Percentiles rank a stretch among this genome's conserved stretches.
These are phyloP conservation scores for Solea solea DNA, from an alignment of 2,113 vertebrate species.

Conservation along the genomic window DNA sequence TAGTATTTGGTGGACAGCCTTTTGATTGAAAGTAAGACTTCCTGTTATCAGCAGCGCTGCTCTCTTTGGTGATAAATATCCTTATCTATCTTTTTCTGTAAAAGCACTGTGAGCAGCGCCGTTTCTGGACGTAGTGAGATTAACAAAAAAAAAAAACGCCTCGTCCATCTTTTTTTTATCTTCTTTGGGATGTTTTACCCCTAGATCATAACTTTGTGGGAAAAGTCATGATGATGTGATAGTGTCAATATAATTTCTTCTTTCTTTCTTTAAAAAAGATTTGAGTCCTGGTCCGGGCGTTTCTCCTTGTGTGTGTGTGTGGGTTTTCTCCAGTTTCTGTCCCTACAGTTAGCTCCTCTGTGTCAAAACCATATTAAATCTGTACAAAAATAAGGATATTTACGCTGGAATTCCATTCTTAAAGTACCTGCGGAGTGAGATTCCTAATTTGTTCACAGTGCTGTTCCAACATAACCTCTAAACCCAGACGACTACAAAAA, in stretches of 20 bases:
- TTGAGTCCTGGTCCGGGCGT: no score
- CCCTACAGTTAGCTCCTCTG: no score
- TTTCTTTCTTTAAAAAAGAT: not conserved
- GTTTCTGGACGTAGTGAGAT: slow-evolving; percentile 32
- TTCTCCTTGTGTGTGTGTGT: no score
- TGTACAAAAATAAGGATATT: no score
- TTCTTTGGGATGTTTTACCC: slow-evolving; percentile 6
- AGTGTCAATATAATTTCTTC: slow-evolving; percentile 9
- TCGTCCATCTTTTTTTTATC: slow-evolving; percentile 15
- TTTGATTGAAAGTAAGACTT: slow-evolving; percentile 14
- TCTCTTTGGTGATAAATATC: slow-evolving; percentile 62
- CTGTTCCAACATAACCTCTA: no score
- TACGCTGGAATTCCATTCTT: no score
- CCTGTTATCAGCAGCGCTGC: slow-evolving; percentile 27
- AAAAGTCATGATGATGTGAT: slow-evolving; percentile 24
- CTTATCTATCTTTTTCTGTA: slow-evolving; percentile 19
- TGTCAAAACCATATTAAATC: no score
- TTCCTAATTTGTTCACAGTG: no score
- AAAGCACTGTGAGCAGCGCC: not conserved
- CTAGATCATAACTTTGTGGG: slow-evolving; percentile 37
- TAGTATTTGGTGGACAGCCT: not conserved
- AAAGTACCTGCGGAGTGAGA: no score
- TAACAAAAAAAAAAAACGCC: slow-evolving; percentile 1
- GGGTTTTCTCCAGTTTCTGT: no score
- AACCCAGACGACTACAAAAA: not conserved